Evolutionary conservation across 2,888 invertebrate genomes (phyloP), one percentile per base, ranked within the genome.

Genomic region (Gandaritis pyraliata): DNA sequence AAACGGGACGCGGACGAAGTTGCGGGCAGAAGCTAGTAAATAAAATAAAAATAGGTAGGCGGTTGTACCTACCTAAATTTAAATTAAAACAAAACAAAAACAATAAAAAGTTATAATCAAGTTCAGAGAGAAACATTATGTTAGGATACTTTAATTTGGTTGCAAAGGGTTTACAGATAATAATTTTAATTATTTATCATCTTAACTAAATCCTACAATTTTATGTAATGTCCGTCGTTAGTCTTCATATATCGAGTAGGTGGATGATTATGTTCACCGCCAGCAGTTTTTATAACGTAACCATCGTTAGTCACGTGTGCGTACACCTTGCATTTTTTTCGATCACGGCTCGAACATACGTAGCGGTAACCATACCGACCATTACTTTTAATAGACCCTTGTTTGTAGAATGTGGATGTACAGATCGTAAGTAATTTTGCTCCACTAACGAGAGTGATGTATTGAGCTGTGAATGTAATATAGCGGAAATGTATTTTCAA

Each of bases 261-360:
- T 0, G 18, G n/a, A 46, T 72, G 72, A 18, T 66, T 66, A 47
- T 68, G 64, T 33, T 47, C 45, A 8, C 46, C 39, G 8, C 2
- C 23, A 6, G 23, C 30, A n/a, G 38, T 46, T 48, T 60, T 66
- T 2, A 39, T 16, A 23, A 66, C 56, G 0, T 47, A 41, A 16
- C 55, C 57, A 13, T 55, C 41, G 1, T 33, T 2, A 1, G 53
- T 45, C 15, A 68, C 48, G 16, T 62, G 55, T 0, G 59, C 55
- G 30, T 41, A 52, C 2, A 66, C 66, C 11, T 50, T 60, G 18
- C 68, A 68, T 30, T 55, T 58, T 1, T 30, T 45, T 2, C 30
- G 48, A 2, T 29, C 6, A 8, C 29, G 11, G 16, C 49, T 43
- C 15, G 61, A 47, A 45, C 67, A 67, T 0, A 23, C 45, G 18